phyloP scores from a whole-genome alignment of 2,113 vertebrate species.

The Percopsis transmontana region DNA sequence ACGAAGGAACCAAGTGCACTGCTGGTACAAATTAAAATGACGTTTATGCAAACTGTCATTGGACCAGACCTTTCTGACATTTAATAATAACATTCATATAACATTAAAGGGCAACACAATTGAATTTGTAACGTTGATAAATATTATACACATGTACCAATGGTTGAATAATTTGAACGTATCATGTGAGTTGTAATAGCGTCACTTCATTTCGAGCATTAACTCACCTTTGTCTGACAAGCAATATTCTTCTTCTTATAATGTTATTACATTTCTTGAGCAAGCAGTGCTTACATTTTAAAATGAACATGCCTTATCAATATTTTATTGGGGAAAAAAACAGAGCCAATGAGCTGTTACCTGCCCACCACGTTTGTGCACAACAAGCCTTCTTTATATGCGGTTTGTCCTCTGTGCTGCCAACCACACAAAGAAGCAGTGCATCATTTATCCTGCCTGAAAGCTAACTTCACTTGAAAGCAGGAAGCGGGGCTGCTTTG shows the following conservation, averaged over 20 bases:
- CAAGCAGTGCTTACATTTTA: too few relatives aligned
- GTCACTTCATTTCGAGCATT: too few relatives aligned
- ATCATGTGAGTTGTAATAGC: too few relatives aligned
- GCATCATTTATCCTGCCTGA: too few relatives aligned
- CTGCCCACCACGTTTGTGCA: slow-evolving; percentile 2
- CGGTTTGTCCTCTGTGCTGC: slow-evolving; percentile 31
- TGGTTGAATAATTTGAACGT: too few relatives aligned
- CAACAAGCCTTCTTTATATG: slow-evolving; percentile 28
- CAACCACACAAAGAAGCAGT: too few relatives aligned
- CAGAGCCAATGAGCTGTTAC: not conserved
- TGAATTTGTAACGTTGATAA: slow-evolving; percentile 42
- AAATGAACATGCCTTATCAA: too few relatives aligned
- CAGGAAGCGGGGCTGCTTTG: not conserved
- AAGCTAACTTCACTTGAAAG: not conserved
- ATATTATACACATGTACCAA: slow-evolving; percentile 21
- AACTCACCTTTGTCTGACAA: not conserved
- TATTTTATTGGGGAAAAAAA: too few relatives aligned
- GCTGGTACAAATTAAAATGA: slow-evolving; percentile 54
- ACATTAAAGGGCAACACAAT: slow-evolving; percentile 30
- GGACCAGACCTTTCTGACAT: slow-evolving; percentile 26
- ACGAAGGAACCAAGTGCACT: slow-evolving; percentile 39
- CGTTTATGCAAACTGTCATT: slow-evolving; percentile 49
- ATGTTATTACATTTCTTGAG: not conserved
- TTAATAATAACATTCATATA: slow-evolving; percentile 26
- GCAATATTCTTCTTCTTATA: not conserved